Percentiles rank a stretch among this genome's conserved stretches.
Evolutionary conservation across 2,797 vertebrate genomes (phyloP).

Genomic region (Rhyacichthys aspro): DNA sequence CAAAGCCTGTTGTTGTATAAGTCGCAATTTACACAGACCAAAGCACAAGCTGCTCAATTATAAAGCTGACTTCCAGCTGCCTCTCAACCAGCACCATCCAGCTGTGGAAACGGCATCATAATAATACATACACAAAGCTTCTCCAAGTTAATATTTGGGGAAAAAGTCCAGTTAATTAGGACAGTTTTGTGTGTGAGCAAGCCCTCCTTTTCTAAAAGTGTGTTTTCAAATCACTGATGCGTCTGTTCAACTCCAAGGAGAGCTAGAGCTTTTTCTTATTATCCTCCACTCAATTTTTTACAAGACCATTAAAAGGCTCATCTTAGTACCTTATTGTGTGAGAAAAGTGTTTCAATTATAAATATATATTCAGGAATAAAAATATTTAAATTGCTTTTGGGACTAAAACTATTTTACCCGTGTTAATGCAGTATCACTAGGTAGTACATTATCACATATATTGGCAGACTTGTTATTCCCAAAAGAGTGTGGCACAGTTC

Average conservation of each 20-base stretch:
- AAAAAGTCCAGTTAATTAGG: constrained; percentile 43
- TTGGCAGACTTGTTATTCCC: no score
- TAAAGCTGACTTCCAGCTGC: constrained; percentile 21
- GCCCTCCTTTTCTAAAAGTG: constrained; percentile 25
- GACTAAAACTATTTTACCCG: no score
- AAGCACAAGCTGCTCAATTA: constrained; percentile 51
- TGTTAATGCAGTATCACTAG: no score
- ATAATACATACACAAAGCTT: constrained; percentile 19
- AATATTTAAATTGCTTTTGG: no score
- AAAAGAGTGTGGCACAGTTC: no score
- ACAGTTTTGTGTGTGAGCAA: constrained; percentile 26
- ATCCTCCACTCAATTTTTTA: constrained; percentile 23
- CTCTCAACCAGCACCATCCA: neutral
- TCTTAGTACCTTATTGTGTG: constrained; percentile 45
- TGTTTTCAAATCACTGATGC: constrained; percentile 47
- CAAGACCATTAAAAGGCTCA: constrained; percentile 51
- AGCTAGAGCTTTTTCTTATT: neutral
- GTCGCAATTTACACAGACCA: constrained; percentile 41
- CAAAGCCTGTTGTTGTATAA: constrained; percentile 53
- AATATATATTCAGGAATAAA: neutral
- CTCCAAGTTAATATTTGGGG: constrained; percentile 5
- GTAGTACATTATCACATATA: no score
- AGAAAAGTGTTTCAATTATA: neutral
- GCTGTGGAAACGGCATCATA: constrained; percentile 1
- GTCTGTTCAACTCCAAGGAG: constrained; percentile 32